Evolutionary conservation across 2,113 vertebrate genomes (phyloP), one percentile per base, ranked within the genome.

Genomic region (Archocentrus centrarchus): DNA sequence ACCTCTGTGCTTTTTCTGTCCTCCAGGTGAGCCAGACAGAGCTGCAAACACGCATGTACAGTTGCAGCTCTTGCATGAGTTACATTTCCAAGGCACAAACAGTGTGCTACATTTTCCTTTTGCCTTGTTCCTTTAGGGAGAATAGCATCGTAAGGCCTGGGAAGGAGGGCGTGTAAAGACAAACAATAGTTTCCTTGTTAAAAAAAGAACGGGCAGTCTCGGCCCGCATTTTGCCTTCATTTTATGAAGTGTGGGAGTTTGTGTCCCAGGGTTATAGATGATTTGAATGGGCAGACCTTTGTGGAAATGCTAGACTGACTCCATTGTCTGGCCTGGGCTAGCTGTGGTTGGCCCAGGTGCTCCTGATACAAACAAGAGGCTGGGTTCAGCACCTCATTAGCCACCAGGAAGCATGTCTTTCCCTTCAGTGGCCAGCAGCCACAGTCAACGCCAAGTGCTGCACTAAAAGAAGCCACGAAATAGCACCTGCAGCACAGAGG

Each of bases 151-250:
- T 39, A 87, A 83, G 88, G 85, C 86, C 77, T 63, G 79, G 58
- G 44, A 89, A 84, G 79, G 88, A 86, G 86, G 83, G 64, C 30
- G 77, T 85, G 59, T 77, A 76, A 70, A 70, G 73, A 88, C 79
- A 86, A 93, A 93, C 88, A 96, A 96, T 92, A 89, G 88, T 77
- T 92, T 93, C 91, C 90, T 95, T 96, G 93, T 96, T 47, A 57
- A 75, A 83, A 75, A 82, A 84, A 88, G 82, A 91, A 89, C 78
- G 87, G 86, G 80, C 64, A 84, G 79, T 68, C 79, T 89, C 80
- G 6, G 77, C 88, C 86, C 41, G 24, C 85, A 83, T 89, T 89
- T 86, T 91, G 85, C 81, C 90, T 93, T 93, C 87, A 85, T 88
- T 94, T 93, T 93, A 94, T 93, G 80, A 92, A 92, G 93, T 94